These are phyloP conservation scores for Scatophagus argus DNA, from an alignment of 2,113 vertebrate genomes.

Conservation along the genomic window DNA sequence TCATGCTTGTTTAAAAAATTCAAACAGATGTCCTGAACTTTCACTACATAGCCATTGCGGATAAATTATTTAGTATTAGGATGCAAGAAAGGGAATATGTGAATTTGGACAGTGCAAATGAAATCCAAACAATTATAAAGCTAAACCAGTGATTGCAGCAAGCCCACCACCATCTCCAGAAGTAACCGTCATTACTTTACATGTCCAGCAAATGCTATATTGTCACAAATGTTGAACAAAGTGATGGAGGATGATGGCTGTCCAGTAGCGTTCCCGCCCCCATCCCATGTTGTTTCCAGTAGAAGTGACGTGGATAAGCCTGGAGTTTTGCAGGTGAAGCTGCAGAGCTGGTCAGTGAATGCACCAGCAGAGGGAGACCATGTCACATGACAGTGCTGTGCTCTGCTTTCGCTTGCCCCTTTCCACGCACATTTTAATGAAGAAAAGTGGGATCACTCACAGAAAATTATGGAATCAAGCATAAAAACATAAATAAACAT, in stretches of 20 bases:
- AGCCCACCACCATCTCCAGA: neutral
- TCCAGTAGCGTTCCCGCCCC: no score
- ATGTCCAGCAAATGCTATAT: neutral
- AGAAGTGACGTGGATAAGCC: neutral
- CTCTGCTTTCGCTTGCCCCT: neutral
- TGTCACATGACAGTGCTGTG: constrained; percentile 44
- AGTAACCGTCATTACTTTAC: neutral
- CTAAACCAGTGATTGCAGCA: neutral
- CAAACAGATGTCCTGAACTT: constrained; percentile 83
- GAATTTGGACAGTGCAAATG: constrained; percentile 41
- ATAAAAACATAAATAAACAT: neutral
- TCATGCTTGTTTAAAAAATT: constrained; percentile 83
- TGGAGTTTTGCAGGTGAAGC: neutral
- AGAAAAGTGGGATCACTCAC: neutral
- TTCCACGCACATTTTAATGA: neutral
- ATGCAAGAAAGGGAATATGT: constrained; percentile 64
- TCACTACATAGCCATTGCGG: constrained; percentile 66
- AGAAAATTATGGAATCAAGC: neutral
- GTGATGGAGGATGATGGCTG: neutral
- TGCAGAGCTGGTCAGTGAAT: constrained; percentile 48
- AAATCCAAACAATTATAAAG: constrained; percentile 44
- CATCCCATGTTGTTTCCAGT: neutral
- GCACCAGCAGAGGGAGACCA: constrained; percentile 80
- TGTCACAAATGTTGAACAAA: neutral
- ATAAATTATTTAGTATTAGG: constrained; percentile 78